These are phyloP conservation scores for Alloplasta piceator DNA, from an alignment of 2,888 invertebrate genomes.

Conservation along the genomic window DNA sequence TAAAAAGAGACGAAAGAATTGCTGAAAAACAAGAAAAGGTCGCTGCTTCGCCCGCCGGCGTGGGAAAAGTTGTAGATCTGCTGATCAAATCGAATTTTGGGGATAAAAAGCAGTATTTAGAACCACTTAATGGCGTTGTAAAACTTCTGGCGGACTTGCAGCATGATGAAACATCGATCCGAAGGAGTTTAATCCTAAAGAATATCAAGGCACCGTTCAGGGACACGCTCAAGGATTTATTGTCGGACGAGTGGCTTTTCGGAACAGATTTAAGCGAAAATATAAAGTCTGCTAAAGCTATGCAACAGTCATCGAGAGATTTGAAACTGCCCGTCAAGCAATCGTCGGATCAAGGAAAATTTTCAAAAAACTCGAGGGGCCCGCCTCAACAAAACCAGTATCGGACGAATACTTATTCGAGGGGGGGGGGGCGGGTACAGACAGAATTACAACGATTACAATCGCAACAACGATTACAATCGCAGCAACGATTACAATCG, in stretches of 20 bases:
- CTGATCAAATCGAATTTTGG: slow-evolving; percentile 16
- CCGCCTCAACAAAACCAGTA: slow-evolving; percentile 36
- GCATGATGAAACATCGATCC: slow-evolving; percentile 57
- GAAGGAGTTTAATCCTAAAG: slow-evolving; percentile 51
- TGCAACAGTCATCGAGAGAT: slow-evolving; percentile 49
- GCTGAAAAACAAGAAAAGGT: slow-evolving; percentile 53
- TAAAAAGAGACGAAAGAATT: slow-evolving; percentile 54
- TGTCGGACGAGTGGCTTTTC: slow-evolving; percentile 25
- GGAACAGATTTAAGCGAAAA: slow-evolving; percentile 45
- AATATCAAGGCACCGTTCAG: slow-evolving; percentile 53
- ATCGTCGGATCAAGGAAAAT: slow-evolving; percentile 16
- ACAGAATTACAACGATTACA: slow-evolving; percentile 12
- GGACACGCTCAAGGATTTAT: slow-evolving; percentile 51
- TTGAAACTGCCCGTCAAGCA: slow-evolving; percentile 24
- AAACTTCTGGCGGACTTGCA: slow-evolving; percentile 56
- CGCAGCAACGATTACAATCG: too few species aligned
- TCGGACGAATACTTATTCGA: slow-evolving; percentile 4
- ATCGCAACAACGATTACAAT: too few species aligned
- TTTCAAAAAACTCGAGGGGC: slow-evolving; percentile 60
- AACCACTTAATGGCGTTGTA: slow-evolving; percentile 29
- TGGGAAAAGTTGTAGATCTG: slow-evolving; percentile 37
- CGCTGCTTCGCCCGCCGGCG: slow-evolving; percentile 43
- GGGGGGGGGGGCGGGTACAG: slow-evolving; percentile 42
- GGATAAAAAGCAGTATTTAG: slow-evolving; percentile 27
- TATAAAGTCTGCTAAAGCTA: slow-evolving; percentile 43